A percentile compares a stretch with the other conserved stretches of the same genome.
Conservation (phyloP, 2,888 invertebrate genomes). For the Nephrotoma guestfalica region DNA sequence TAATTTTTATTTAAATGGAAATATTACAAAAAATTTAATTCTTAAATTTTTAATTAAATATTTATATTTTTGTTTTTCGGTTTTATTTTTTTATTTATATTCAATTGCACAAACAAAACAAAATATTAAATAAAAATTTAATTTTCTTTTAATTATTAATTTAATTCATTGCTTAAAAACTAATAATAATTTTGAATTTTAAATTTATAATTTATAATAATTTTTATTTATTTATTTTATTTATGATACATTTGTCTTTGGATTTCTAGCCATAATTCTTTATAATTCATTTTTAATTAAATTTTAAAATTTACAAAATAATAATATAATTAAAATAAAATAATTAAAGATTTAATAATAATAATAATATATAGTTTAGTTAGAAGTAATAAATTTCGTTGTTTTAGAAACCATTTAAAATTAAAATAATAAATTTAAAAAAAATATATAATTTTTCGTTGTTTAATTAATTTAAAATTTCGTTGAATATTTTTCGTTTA, state of each 20-base stretch:
- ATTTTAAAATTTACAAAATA: not conserved
- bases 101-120: not conserved
- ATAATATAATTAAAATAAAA: not conserved
- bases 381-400: slow-evolving; percentile 2
- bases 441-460: not conserved
- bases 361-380: not conserved
- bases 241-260: slow-evolving; percentile 15
- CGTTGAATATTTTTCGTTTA: not conserved
- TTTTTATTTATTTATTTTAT: slow-evolving; percentile 3
- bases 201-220: not conserved
- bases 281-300: slow-evolving; percentile 8
- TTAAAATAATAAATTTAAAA: not conserved
- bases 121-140: not conserved
- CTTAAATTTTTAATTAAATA: not conserved
- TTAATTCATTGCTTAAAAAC: not conserved
- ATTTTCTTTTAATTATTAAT: not conserved
- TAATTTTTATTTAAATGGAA: not conserved
- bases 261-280: slow-evolving; percentile 15
- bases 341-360: not conserved
- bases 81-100: not conserved
- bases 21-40: not conserved
- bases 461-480: not conserved
- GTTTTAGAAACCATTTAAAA: slow-evolving; percentile 5
- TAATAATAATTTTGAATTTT: not conserved
- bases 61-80: not conserved